Evolutionary conservation across 2,113 vertebrate genomes (phyloP).

Genomic region (Marmota monax): DNA sequence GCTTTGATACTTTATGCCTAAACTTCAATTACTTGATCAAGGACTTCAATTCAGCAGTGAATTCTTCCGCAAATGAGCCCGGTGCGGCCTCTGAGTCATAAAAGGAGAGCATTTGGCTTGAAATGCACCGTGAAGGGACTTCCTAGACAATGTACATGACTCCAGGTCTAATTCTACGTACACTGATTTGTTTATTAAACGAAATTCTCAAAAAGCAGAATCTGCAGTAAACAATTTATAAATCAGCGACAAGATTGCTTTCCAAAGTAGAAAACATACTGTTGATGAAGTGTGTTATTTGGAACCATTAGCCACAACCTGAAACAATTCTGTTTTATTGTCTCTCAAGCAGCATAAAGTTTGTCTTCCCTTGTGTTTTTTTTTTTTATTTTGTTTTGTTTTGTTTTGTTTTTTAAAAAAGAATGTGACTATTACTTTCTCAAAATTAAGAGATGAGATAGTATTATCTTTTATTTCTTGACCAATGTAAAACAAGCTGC

Average conservation of each 20-base stretch:
- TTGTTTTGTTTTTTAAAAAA: neutral
- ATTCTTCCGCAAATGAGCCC: constrained; percentile 71
- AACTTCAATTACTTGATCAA: constrained; percentile 85
- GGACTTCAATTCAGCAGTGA: constrained; percentile 81
- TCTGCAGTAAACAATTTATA: constrained; percentile 4
- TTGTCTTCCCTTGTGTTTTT: neutral
- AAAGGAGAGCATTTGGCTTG: constrained; percentile 52
- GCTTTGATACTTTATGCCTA: constrained; percentile 85
- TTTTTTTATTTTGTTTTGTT: too few species aligned
- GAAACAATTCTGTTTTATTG: neutral
- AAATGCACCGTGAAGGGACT: neutral
- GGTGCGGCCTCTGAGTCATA: constrained; percentile 58
- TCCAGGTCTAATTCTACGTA: accelerated
- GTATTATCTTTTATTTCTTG: neutral
- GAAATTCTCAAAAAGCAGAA: neutral
- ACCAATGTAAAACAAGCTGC: neutral
- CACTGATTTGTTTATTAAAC: neutral
- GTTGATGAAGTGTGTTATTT: neutral
- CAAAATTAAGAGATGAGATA: neutral
- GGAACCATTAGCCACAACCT: neutral
- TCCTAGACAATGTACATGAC: neutral
- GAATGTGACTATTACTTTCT: neutral
- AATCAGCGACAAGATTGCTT: constrained; percentile 58
- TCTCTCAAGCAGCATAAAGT: neutral
- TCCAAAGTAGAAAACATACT: neutral